Conservation (phyloP, 2,888 invertebrate genomes). For the Diarsia dahlii region DNA sequence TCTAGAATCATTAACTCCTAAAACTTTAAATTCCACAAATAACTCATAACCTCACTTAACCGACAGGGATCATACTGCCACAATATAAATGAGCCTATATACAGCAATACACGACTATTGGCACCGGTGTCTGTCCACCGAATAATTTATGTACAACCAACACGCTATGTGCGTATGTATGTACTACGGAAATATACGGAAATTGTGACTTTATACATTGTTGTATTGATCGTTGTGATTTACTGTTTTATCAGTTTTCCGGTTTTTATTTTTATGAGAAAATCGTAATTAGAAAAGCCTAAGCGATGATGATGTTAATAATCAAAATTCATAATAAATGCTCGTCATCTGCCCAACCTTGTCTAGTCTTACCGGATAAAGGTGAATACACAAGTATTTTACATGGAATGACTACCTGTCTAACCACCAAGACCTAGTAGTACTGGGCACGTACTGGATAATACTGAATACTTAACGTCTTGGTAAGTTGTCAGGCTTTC, state of each 20-base stretch:
- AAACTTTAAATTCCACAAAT: slow-evolving; percentile 6
- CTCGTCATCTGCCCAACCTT: too few relatives aligned
- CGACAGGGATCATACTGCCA: slow-evolving; percentile 21
- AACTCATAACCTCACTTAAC: slow-evolving; percentile 23
- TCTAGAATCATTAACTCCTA: neutral
- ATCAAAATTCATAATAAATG: too few relatives aligned
- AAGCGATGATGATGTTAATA: too few relatives aligned
- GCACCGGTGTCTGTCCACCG: slow-evolving; percentile 7
- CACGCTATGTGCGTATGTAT: slow-evolving; percentile 33
- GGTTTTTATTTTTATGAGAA: neutral
- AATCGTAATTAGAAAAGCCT: too few relatives aligned
- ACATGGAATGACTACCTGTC: too few relatives aligned
- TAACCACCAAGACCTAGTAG: too few relatives aligned
- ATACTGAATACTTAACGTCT: too few relatives aligned
- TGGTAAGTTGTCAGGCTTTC: too few relatives aligned
- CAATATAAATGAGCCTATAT: slow-evolving; percentile 3
- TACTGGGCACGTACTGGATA: too few relatives aligned
- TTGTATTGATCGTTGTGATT: slow-evolving; percentile 18
- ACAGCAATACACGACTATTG: neutral
- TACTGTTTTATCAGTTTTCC: slow-evolving; percentile 23
- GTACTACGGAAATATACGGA: slow-evolving; percentile 20
- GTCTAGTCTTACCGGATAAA: too few relatives aligned
- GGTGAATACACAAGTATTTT: too few relatives aligned
- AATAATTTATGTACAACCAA: slow-evolving; percentile 17
- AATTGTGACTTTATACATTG: neutral